phyloP scores from a whole-genome alignment of 2,113 vertebrate species.

The Phalacrocorax carbo region DNA sequence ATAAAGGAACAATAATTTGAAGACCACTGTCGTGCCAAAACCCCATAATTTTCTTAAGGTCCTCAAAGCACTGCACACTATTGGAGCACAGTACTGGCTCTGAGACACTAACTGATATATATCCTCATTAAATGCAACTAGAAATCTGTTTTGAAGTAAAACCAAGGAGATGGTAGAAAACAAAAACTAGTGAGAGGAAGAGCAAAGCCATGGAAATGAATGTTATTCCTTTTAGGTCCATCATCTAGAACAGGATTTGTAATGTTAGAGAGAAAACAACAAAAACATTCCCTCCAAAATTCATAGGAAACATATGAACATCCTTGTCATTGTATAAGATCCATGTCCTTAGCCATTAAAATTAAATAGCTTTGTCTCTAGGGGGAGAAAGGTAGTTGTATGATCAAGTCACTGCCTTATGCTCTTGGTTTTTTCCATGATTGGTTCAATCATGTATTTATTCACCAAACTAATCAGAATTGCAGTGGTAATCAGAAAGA shows the following conservation, averaged over 20 bases:
- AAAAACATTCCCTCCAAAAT: not conserved
- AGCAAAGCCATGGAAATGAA: not conserved
- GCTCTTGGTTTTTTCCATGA: not conserved
- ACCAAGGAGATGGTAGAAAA: not conserved
- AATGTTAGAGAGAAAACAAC: not conserved
- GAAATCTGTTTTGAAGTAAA: not conserved
- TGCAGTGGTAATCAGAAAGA: constrained; percentile 54
- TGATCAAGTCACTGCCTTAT: constrained; percentile 30
- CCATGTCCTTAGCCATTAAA: not conserved
- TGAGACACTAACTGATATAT: not conserved
- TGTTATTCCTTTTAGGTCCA: not conserved
- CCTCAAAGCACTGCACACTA: not conserved
- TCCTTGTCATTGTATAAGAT: not conserved
- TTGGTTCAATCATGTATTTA: not conserved
- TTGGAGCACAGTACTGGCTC: not conserved
- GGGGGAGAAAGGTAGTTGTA: not conserved
- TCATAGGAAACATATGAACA: not conserved
- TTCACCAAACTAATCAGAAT: constrained; percentile 57
- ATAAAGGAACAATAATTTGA: not conserved
- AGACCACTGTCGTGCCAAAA: not conserved
- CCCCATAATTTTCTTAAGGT: not conserved
- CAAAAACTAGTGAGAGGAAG: not conserved
- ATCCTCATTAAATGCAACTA: not conserved
- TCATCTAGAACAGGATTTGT: not conserved
- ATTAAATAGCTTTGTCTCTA: not conserved